phyloP scores from a whole-genome alignment of 2,888 invertebrate genomes.

The Protula sp. region DNA sequence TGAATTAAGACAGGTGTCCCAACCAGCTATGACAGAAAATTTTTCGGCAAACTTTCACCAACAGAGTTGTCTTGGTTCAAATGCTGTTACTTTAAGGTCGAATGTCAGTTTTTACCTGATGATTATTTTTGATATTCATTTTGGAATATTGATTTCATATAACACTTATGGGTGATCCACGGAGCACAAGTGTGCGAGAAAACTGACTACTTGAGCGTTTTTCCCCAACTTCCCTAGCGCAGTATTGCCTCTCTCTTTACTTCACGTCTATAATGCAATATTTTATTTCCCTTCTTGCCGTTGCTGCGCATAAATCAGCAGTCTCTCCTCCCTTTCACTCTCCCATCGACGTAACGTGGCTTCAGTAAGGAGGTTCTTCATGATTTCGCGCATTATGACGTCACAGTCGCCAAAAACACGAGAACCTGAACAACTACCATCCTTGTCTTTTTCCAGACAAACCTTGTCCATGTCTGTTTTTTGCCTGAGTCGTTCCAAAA shows the following conservation, averaged over 20 bases:
- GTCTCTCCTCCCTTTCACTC: conserved; percentile 15
- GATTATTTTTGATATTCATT: too few relatives aligned
- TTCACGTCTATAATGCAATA: too few relatives aligned
- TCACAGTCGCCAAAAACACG: conserved; percentile 37
- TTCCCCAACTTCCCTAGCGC: background rate
- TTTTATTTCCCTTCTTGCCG: too few relatives aligned
- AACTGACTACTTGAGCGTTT: too few relatives aligned
- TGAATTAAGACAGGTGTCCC: too few relatives aligned
- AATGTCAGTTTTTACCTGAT: too few relatives aligned
- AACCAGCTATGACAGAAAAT: too few relatives aligned
- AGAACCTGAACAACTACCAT: conserved; percentile 19
- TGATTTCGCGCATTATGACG: conserved; percentile 29
- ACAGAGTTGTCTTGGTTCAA: too few relatives aligned
- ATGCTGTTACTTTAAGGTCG: too few relatives aligned
- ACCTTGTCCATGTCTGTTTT: conserved; percentile 7
- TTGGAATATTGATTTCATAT: too few relatives aligned
- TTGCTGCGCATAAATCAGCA: conserved; percentile 15
- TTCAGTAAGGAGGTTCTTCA: conserved; percentile 23
- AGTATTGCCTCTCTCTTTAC: background rate
- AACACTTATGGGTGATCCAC: too few relatives aligned
- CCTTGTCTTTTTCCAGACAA: conserved; percentile 2
- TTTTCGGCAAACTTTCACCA: too few relatives aligned
- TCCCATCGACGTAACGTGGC: conserved; percentile 29
- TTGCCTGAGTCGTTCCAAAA: conserved; percentile 6
- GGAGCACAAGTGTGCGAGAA: background rate